Conservation (phyloP, 2,113 vertebrate species). For the Picathartes gymnocephalus region DNA sequence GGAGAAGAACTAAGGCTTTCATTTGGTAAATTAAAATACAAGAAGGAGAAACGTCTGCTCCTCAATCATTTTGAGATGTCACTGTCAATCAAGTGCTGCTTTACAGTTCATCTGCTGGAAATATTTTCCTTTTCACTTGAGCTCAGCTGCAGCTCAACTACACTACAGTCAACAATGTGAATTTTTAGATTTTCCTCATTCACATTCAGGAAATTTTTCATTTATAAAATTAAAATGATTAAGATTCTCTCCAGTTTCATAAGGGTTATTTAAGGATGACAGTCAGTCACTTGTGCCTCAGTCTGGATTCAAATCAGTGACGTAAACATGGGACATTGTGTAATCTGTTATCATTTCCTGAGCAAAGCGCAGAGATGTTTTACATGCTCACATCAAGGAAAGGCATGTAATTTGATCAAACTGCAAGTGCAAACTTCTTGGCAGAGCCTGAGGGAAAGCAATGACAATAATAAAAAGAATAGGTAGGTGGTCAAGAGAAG, state of each 20-base stretch:
- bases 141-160: background rate
- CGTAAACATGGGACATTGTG: background rate
- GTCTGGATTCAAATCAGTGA: constrained; percentile 12
- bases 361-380: constrained; percentile 11
- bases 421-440: constrained; percentile 29
- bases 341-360: background rate
- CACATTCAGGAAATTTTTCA: background rate
- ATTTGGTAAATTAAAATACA: background rate
- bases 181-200: background rate
- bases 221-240: background rate
- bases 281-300: background rate
- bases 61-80: background rate
- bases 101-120: constrained; percentile 2
- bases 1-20: background rate
- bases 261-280: background rate
- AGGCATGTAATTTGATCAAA: constrained; percentile 53
- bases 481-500: constrained; percentile 19
- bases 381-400: constrained; percentile 34
- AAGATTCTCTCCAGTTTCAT: background rate
- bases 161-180: background rate
- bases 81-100: background rate
- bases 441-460: constrained; percentile 15
- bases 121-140: background rate
- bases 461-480: background rate
- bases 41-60: background rate